Base-by-base conservation (phyloP, 1,140 invertebrate species). In the Chlorops oryzae region DNA sequence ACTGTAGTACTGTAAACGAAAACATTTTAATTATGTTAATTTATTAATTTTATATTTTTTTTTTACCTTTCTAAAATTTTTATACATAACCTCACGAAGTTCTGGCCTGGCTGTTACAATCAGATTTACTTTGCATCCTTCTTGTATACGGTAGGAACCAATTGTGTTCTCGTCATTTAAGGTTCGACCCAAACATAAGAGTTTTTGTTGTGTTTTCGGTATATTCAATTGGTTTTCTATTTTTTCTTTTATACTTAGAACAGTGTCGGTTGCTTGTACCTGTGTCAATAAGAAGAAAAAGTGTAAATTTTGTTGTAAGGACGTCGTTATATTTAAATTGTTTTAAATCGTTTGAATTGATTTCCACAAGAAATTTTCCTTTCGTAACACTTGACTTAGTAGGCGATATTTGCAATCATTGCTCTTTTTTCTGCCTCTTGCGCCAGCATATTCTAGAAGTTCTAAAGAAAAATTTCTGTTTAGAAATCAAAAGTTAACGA, bases 201-300 rank as follows among this genome's bases (percentile, higher is more conserved):
- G 55, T 20, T 76, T 77, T 39, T 78, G 76, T 53, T 76, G 73
- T 3, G 63, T 52, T 15, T 65, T 56, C 17, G 76, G 73, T 48
- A 78, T 75, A 38, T 74, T 69, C 6, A 78, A 55, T 37, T 65
- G 61, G 41, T 54, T 62, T 52, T 76, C 73, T 15, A 77, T 74
- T 63, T 73, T 61, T 51, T 73, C 62, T 54, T 78, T 78, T n/a
- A 78, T 51, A 35, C 77, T 73, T n/a, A 65, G 45, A 50, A 78
- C 73, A 10, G 69, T 74, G 12, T 69, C 72, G 38, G 56, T 61
- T 48, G 73, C 63, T 23, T 50, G 50, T 23, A 71, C 68, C 68
- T 71, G 50, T n/a, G n/a, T n/a, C n/a, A n/a, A n/a, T n/a, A n/a
- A 17, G 3, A 38, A 24, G 9, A 1, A 41, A 25, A 45, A 39